Evolutionary conservation across 2,888 invertebrate genomes (phyloP).

Genomic region (Gari tellinella): DNA sequence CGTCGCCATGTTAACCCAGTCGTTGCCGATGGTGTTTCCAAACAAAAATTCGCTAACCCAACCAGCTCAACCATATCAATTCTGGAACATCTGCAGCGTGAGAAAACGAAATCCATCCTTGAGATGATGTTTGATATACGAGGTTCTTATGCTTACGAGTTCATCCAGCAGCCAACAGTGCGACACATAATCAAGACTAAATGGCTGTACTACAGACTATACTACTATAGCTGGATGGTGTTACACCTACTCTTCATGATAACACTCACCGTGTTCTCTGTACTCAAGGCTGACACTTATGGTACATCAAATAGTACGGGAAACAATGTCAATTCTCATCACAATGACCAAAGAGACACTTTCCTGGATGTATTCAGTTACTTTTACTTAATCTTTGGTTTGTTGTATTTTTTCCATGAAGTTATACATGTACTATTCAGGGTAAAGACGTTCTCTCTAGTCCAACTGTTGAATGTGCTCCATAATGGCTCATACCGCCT

Average conservation of each 20-base stretch:
- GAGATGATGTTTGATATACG: slow-evolving; percentile 71
- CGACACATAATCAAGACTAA: slow-evolving; percentile 68
- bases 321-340: background rate
- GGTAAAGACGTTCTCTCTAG: slow-evolving; percentile 41
- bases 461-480: slow-evolving; percentile 48
- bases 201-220: slow-evolving; percentile 60
- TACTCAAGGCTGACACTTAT: slow-evolving; percentile 50
- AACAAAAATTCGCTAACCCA: slow-evolving; percentile 40
- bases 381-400: slow-evolving; percentile 48
- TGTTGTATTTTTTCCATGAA: slow-evolving; percentile 48
- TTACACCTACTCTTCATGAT: slow-evolving; percentile 65
- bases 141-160: slow-evolving; percentile 60
- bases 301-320: background rate
- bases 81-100: slow-evolving; percentile 27
- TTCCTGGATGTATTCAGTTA: slow-evolving; percentile 49
- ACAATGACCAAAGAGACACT: background rate
- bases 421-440: slow-evolving; percentile 39
- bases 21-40: slow-evolving; percentile 54
- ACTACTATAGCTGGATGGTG: slow-evolving; percentile 65
- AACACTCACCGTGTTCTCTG: slow-evolving; percentile 58
- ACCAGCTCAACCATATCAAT: slow-evolving; percentile 30
- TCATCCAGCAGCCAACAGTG: slow-evolving; percentile 66
- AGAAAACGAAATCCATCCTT: slow-evolving; percentile 62
- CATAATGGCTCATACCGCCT: slow-evolving; percentile 54
- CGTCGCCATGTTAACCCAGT: slow-evolving; percentile 47